These are phyloP conservation scores for Pollachius pollachius DNA, from an alignment of 2,113 vertebrate species.

Conservation along the genomic window DNA sequence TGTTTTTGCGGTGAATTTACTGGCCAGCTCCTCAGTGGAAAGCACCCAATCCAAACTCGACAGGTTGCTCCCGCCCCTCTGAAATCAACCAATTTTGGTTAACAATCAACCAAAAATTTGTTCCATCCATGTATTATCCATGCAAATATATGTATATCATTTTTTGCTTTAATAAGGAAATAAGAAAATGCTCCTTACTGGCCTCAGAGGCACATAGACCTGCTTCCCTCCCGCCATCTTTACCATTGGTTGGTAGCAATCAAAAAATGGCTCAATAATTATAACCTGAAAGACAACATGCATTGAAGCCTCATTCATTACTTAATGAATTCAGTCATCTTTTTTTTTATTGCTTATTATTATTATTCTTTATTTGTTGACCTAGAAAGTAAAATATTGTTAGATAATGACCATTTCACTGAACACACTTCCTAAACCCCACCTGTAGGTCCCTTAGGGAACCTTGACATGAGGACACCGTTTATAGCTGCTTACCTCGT, in stretches of 20 bases:
- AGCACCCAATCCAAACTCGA: constrained; percentile 86
- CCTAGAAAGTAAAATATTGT: no score
- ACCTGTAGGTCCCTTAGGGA: no score
- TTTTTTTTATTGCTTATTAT: no score
- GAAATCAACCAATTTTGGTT: constrained; percentile 10
- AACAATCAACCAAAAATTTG: background rate
- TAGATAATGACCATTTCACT: no score
- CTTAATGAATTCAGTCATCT: no score
- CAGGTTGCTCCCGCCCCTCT: constrained; percentile 69
- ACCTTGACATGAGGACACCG: no score
- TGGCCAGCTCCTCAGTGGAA: constrained; percentile 81
- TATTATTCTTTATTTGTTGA: no score
- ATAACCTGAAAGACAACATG: constrained; percentile 79
- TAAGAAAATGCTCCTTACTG: constrained; percentile 70
- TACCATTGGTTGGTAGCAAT: constrained; percentile 92
- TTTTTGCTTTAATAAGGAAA: background rate
- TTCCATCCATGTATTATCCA: background rate
- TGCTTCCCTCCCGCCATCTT: constrained; percentile 86
- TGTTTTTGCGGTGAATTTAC: constrained; percentile 83
- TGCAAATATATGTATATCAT: background rate
- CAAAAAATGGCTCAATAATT: constrained; percentile 92
- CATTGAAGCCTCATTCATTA: no score
- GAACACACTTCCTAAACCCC: no score
- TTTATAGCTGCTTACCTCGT: constrained; percentile 78
- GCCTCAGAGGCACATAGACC: constrained; percentile 83